phyloP scores from a whole-genome alignment of 2,888 invertebrate species.

The Meta bourneti region DNA sequence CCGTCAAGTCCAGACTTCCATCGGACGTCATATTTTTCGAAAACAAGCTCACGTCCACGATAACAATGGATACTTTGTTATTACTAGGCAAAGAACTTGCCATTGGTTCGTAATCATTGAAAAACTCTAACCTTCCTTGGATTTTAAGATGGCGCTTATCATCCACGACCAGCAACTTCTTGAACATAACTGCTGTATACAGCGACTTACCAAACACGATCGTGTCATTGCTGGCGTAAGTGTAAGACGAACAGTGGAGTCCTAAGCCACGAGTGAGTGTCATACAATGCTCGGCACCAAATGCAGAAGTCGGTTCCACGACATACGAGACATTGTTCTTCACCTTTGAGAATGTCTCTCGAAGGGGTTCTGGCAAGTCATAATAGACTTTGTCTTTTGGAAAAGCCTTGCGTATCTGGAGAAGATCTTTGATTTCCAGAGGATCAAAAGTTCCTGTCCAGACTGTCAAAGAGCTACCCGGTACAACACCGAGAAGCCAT shows the following conservation, averaged over 20 bases:
- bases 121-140: conserved; percentile 44
- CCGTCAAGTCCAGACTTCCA: not conserved
- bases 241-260: conserved; percentile 23
- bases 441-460: conserved; percentile 87
- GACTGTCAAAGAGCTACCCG: conserved; percentile 87
- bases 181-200: conserved; percentile 40
- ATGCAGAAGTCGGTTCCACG: not conserved
- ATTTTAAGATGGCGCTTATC: conserved; percentile 10
- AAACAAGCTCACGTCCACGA: conserved; percentile 61
- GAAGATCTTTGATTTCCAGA: conserved; percentile 86
- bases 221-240: conserved; percentile 48
- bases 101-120: not conserved
- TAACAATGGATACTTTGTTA: conserved; percentile 34
- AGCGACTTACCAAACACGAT: conserved; percentile 56
- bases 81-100: not conserved
- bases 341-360: not conserved
- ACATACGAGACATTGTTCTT: not conserved
- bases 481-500: conserved; percentile 83
- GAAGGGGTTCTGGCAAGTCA: conserved; percentile 85
- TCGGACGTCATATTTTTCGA: conserved; percentile 8
- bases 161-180: conserved; percentile 31
- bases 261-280: conserved; percentile 15
- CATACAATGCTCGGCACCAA: conserved; percentile 47
- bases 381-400: conserved; percentile 85
- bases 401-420: conserved; percentile 83